Evolutionary conservation across 2,113 vertebrate species (phyloP), one percentile per base, ranked within the genome.

Genomic region (Melierax canorus): DNA sequence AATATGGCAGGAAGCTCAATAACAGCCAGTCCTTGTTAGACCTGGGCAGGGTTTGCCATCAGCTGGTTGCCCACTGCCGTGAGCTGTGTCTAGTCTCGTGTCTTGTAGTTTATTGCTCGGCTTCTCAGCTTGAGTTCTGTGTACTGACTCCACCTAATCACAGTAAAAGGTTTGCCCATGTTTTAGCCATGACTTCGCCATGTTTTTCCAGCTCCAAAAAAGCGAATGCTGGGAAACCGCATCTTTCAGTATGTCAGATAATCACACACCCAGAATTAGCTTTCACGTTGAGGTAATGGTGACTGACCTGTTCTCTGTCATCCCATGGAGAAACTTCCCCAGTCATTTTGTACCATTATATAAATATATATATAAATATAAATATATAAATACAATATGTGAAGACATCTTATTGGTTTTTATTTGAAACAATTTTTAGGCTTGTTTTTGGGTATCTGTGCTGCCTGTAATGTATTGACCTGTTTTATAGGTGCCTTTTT

Each of bases 401-500:
- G 98, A 98, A 98, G 95, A 98, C 98, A 98, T 98, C 98, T 95
- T 98, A 97, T 94, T 97, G 98, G 98, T 97, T 98, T 98, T 98
- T 98, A 98, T 98, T 98, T 98, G 98, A 98, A 97, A 98, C 98
- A 94, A 98, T 98, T 98, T 98, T 97, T 98, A 98, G 98, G 98
- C 98, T 98, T 98, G 98, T 98, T 98, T 97, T 98, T 98, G 98
- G 98, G 98, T 98, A 98, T 98, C 97, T 98, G 98, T 98, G 98
- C 98, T 98, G 98, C 98, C 98, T 98, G 98, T 98, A 98, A 98
- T 98, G 98, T 98, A 98, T 98, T 98, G 98, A 98, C 98, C 98
- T 98, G 98, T 98, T 98, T 98, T 98, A 98, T 98, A 98, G 98
- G 98, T 98, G 98, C 98, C 98, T 98, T 98, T 98, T 98, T 98